Conservation (phyloP, 2,888 invertebrate species). For the Aquatica leii region DNA sequence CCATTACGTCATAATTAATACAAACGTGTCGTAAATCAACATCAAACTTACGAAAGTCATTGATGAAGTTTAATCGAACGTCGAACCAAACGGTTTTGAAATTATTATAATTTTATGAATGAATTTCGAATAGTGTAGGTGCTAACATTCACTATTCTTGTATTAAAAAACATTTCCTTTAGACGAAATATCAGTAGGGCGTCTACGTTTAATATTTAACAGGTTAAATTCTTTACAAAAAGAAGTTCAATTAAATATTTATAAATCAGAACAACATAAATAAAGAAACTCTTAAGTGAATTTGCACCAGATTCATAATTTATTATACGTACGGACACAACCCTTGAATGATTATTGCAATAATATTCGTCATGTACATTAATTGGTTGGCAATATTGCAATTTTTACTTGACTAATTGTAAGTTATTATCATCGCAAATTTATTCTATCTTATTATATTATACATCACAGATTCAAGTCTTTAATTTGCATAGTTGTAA, state of each 20-base stretch:
- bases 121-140: conserved; percentile 42
- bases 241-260: conserved; percentile 32
- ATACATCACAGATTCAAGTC: conserved; percentile 25
- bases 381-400: conserved; percentile 41
- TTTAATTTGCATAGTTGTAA: conserved; percentile 53
- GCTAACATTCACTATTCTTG: conserved; percentile 29
- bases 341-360: conserved; percentile 33
- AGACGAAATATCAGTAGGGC: conserved; percentile 22
- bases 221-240: conserved; percentile 10
- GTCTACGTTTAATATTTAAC: conserved; percentile 14
- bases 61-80: conserved; percentile 55
- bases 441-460: conserved; percentile 43
- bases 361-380: conserved; percentile 34
- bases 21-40: conserved; percentile 48
- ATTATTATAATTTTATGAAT: conserved; percentile 56
- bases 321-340: conserved; percentile 35
- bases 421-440: conserved; percentile 46
- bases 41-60: conserved; percentile 51
- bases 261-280: conserved; percentile 39
- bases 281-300: conserved; percentile 41
- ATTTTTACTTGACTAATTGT: conserved; percentile 45
- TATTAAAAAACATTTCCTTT: conserved; percentile 22
- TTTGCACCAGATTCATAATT: conserved; percentile 38
- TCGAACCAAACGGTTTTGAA: conserved; percentile 49
- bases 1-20: conserved; percentile 49